A percentile compares a stretch with the other conserved stretches of the same genome.
These are phyloP conservation scores for Neolamprologus cancellatus DNA, from an alignment of 2,113 vertebrate genomes.

Conservation along the genomic window DNA sequence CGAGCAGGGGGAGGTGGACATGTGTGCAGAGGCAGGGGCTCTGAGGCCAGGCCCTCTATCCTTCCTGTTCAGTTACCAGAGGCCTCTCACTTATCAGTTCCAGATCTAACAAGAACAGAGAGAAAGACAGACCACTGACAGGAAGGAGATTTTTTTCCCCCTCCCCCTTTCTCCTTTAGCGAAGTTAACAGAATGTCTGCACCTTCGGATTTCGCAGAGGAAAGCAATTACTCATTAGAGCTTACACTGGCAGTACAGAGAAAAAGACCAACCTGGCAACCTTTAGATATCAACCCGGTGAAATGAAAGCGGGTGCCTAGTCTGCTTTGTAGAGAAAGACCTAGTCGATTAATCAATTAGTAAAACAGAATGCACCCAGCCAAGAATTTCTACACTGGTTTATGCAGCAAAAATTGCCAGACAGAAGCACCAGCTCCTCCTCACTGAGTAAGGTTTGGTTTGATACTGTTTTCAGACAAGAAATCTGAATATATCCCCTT, in stretches of 20 bases:
- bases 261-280: constrained; percentile 20
- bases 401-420: not conserved
- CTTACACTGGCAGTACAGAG: not conserved
- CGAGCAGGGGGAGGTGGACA: constrained; percentile 51
- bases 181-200: constrained; percentile 61
- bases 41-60: constrained; percentile 50
- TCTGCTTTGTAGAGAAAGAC: not conserved
- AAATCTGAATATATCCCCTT: not conserved
- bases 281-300: not conserved
- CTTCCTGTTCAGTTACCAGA: constrained; percentile 66
- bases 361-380: not conserved
- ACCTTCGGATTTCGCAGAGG: constrained; percentile 53
- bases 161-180: constrained; percentile 16
- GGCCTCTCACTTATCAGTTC: constrained; percentile 65
- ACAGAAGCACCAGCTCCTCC: not conserved
- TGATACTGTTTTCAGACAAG: not conserved
- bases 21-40: constrained; percentile 58
- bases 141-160: constrained; percentile 43
- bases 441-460: not conserved
- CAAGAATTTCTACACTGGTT: not conserved
- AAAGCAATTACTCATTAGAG: constrained; percentile 57
- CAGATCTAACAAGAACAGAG: constrained; percentile 67
- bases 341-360: not conserved
- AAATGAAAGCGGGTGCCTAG: not conserved
- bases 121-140: constrained; percentile 60